Evolutionary conservation across 2,797 vertebrate genomes (phyloP), one percentile per base, ranked within the genome.

Genomic region (Somateria mollissima): DNA sequence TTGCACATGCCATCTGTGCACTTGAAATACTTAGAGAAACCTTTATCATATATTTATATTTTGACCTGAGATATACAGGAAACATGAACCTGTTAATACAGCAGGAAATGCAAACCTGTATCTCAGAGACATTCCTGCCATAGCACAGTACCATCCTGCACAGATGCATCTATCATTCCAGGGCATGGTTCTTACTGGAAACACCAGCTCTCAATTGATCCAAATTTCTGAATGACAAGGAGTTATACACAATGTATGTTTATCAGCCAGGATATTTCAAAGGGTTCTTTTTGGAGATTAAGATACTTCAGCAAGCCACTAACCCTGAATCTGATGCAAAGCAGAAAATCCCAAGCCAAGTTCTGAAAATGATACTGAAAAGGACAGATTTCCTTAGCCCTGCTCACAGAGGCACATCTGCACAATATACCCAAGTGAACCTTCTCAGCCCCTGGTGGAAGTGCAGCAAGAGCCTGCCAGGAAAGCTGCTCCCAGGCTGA

Each of bases 361-460:
- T n/a, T 71, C n/a, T 20, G 22, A 87, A 90, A 81, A 87, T 18
- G 0, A 82, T 19, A 45, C 17, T 64, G 17, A 67, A 30, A 24
- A 64, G 28, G 28, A 66, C 28, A 93, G 24, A 6, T 41, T 60
- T 34, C 64, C 37, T 84, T 17, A 61, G 56, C n/a, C 24, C 47
- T 67, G 34, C 28, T 71, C 30, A 19, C 1, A 69, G 74, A 30
- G 75, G 41, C 67, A 76, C 37, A 79, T 12, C 16, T 24, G 32
- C 47, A 43, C 1, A 0, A 47, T 1, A 28, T 0, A 39, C 37
- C 15, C 54, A 84, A 73, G 71, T 20, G 17, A 71, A 81, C 12
- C 45, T 61, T 18, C 65, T 71, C 15, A 84, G 34, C 11, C 12
- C 30, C 65, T 62, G 37, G 14, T 4, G 3, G 5, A 62, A 69